These are phyloP conservation scores for Busseola fusca DNA, from an alignment of 2,888 invertebrate species.

Conservation along the genomic window DNA sequence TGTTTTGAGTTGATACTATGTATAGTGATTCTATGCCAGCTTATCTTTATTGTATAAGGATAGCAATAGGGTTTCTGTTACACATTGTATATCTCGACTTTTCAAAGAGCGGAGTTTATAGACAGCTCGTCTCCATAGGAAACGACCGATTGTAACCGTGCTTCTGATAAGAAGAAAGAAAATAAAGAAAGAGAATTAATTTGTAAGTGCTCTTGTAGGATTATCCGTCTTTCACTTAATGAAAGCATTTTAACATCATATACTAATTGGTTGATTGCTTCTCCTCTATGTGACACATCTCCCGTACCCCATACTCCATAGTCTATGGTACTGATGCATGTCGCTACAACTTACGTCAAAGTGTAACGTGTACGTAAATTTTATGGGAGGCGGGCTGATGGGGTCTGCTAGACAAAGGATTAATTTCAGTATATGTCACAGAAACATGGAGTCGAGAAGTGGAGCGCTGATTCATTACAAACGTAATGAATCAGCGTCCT, in stretches of 20 bases:
- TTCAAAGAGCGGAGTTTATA: not conserved
- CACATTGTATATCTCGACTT: not conserved
- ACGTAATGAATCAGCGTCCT: no score
- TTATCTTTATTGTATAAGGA: no score
- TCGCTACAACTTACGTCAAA: constrained; percentile 32
- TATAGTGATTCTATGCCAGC: no score
- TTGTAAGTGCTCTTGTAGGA: not conserved
- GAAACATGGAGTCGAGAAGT: constrained; percentile 1
- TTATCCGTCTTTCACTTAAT: not conserved
- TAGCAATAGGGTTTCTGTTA: no score
- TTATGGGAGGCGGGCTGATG: constrained; percentile 46
- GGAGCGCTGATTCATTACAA: constrained; percentile 23
- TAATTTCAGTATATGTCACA: constrained; percentile 29
- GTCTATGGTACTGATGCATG: constrained; percentile 37
- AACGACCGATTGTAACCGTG: not conserved
- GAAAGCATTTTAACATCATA: not conserved
- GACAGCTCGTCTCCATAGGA: not conserved
- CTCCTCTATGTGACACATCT: constrained; percentile 1
- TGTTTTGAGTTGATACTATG: no score
- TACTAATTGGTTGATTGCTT: not conserved
- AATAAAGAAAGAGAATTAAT: no score
- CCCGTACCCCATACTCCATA: constrained; percentile 21
- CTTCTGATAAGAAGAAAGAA: not conserved
- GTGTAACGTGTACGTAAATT: constrained; percentile 44
- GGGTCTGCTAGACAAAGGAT: constrained; percentile 45